Evolutionary conservation across 2,797 vertebrate genomes (phyloP), one percentile per base, ranked within the genome.

Genomic region (Scleropages formosus): DNA sequence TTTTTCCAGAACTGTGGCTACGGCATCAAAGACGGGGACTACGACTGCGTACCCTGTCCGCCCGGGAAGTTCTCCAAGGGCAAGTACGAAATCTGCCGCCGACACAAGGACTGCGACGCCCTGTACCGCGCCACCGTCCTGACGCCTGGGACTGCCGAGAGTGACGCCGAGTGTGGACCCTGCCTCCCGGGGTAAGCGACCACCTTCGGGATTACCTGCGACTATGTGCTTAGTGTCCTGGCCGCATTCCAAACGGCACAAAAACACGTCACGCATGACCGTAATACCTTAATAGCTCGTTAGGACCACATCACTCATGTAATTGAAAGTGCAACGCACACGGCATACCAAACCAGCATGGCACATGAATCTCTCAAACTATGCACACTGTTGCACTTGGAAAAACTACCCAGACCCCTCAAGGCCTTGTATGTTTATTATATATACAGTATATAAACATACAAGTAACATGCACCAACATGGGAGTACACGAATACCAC

Each of bases 41-140:
- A 97, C 0, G 87, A 90, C 80, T 99, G 97, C 0, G 78, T 95
- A 63, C 89, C 95, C 11, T 99, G 97, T 78, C 92, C 93, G 0
- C 88, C 94, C 0, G 96, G 96, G 78, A 98, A 98, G 85, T 98
- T 96, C 78, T 99, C 97, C 76, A 96, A 93, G 88, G 97, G 97
- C 76, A 96, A 95, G 65, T 98, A 99, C 74, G 96, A 99, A 89
- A 96, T 98, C 85, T 99, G 97, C 90, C 88, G 95, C 69, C 88
- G 97, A 4, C 97, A 99, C 83, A 99, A 97, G 82, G 96, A 99
- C 90, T 99, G 97, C 0, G 94, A 99, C 58, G 94, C 94, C 0
- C 93, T 97, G 84, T 98, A 95, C 82, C 91, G 95, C 74, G 96
- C 97, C 74, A 95, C 95, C 0, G 93, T 98, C 71, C 88, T 95